Conservation (phyloP, 2,797 vertebrate genomes). For the Channallabes apus region DNA sequence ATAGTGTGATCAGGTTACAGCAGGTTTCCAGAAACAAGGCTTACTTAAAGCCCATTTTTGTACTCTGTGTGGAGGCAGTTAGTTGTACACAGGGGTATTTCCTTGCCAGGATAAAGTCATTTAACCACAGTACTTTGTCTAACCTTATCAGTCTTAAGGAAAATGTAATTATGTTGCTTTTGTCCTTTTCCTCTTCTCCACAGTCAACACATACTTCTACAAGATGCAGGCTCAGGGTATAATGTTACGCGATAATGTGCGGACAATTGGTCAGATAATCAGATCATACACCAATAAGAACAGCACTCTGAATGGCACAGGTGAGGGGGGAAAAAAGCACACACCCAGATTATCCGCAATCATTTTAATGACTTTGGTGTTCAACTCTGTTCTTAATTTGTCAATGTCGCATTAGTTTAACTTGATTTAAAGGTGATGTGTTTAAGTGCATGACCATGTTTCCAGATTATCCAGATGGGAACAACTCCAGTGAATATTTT, state of each 20-base stretch:
- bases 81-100: neutral
- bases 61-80: neutral
- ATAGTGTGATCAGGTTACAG: neutral
- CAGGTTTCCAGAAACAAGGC: neutral
- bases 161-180: neutral
- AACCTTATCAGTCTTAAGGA: neutral
- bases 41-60: neutral
- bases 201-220: slow-evolving; percentile 97
- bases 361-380: neutral
- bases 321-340: slow-evolving; percentile 64
- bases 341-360: neutral
- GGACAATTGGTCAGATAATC: slow-evolving; percentile 95
- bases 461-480: slow-evolving; percentile 93
- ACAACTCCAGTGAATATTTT: slow-evolving; percentile 89
- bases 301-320: slow-evolving; percentile 90
- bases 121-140: neutral
- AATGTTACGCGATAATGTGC: slow-evolving; percentile 94
- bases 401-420: neutral
- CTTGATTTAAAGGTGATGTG: neutral
- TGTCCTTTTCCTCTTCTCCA: slow-evolving; percentile 8
- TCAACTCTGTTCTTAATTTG: neutral
- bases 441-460: neutral
- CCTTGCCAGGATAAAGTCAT: neutral
- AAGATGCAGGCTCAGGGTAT: slow-evolving; percentile 98
- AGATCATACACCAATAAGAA: slow-evolving; percentile 96